phyloP scores from a whole-genome alignment of 2,797 vertebrate genomes.

The Rallus crepitans region DNA sequence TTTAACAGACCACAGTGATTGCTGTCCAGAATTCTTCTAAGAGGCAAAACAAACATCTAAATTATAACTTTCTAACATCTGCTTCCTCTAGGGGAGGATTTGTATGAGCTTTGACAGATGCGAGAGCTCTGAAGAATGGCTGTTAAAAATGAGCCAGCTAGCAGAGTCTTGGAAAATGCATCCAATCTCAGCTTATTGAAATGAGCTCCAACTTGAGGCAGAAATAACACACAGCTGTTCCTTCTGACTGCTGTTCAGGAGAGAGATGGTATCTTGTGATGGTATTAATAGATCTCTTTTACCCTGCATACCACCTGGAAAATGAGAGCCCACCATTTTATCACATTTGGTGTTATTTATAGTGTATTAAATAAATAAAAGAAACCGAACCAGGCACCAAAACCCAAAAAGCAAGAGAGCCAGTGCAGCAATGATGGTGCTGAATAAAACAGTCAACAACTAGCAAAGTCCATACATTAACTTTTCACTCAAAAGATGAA shows the following conservation, averaged over 20 bases:
- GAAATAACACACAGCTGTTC: slow-evolving; percentile 71
- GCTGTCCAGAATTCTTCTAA: slow-evolving; percentile 72
- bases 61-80: slow-evolving; percentile 80
- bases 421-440: background rate
- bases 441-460: background rate
- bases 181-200: slow-evolving; percentile 52
- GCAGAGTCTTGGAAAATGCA: slow-evolving; percentile 49
- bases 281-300: slow-evolving; percentile 35
- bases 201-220: slow-evolving; percentile 49
- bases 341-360: slow-evolving; percentile 22
- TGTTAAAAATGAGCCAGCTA: slow-evolving; percentile 65
- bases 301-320: slow-evolving; percentile 11
- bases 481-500: background rate
- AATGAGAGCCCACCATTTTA: background rate
- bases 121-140: slow-evolving; percentile 60
- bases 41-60: slow-evolving; percentile 77
- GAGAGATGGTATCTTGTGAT: slow-evolving; percentile 35
- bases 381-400: too few species aligned
- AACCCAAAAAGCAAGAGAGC: background rate
- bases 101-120: slow-evolving; percentile 77
- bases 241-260: slow-evolving; percentile 51
- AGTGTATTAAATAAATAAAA: background rate
- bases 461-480: background rate
- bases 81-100: slow-evolving; percentile 75
- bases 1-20: slow-evolving; percentile 60